phyloP scores from a whole-genome alignment of 2,797 vertebrate species.

The Hypotaenidia okinawae region DNA sequence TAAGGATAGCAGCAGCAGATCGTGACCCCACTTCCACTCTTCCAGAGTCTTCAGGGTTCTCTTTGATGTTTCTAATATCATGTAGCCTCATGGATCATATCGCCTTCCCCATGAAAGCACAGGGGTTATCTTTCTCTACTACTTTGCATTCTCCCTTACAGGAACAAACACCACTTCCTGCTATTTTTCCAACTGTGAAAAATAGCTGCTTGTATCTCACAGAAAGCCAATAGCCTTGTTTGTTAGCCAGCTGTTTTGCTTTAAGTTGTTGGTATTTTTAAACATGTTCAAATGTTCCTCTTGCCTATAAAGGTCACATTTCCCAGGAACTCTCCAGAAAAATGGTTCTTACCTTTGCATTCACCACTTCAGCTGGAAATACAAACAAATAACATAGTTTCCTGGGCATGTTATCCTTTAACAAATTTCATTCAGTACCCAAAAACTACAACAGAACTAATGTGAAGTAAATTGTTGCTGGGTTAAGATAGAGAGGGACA shows the following conservation, averaged over 20 bases:
- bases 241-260: background rate
- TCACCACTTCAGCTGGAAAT: background rate
- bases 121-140: background rate
- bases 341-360: background rate
- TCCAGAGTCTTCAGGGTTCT: background rate
- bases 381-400: background rate
- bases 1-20: background rate
- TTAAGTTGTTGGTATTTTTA: background rate
- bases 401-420: background rate
- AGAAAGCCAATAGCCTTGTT: background rate
- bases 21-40: constrained; percentile 3
- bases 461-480: background rate
- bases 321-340: background rate
- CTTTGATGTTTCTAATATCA: constrained; percentile 2
- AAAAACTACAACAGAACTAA: background rate
- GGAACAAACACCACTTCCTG: background rate
- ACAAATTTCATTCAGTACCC: background rate
- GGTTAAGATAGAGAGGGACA: background rate
- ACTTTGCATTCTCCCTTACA: background rate
- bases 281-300: background rate
- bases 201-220: background rate
- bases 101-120: constrained; percentile 7
- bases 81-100: background rate
- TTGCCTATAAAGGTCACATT: background rate
- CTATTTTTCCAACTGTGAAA: background rate